Evolutionary conservation across 2,113 vertebrate species (phyloP).

Genomic region (Thermophis baileyi): DNA sequence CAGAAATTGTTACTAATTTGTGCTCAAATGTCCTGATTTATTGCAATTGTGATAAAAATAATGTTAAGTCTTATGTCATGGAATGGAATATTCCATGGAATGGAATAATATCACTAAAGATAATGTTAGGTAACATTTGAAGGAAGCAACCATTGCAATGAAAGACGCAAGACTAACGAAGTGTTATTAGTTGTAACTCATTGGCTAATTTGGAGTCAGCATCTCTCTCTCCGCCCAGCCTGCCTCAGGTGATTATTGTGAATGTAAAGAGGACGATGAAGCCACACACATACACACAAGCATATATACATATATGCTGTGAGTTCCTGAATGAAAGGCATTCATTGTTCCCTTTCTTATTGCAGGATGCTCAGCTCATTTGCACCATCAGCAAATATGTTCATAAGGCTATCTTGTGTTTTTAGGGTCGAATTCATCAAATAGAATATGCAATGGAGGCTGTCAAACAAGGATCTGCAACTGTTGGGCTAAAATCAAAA

Average conservation of each 20-base stretch:
- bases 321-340: not conserved
- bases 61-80: not conserved
- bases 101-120: not conserved
- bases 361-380: accelerated
- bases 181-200: not conserved
- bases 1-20: not conserved
- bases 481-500: conserved; percentile 92
- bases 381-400: not conserved
- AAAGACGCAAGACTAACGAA: not conserved
- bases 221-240: not conserved
- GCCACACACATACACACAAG: not conserved
- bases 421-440: conserved; percentile 92
- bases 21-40: not conserved
- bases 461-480: conserved; percentile 97
- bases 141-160: not conserved
- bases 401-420: not conserved
- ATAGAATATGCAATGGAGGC: conserved; percentile 99
- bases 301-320: not conserved
- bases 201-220: not conserved
- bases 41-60: not conserved
- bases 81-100: conserved; percentile 18
- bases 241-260: not conserved
- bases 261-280: not conserved
- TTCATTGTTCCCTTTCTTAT: not conserved
- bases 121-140: not conserved